These are phyloP conservation scores for Acridotheres tristis DNA, from an alignment of 2,797 vertebrate species.

Conservation along the genomic window DNA sequence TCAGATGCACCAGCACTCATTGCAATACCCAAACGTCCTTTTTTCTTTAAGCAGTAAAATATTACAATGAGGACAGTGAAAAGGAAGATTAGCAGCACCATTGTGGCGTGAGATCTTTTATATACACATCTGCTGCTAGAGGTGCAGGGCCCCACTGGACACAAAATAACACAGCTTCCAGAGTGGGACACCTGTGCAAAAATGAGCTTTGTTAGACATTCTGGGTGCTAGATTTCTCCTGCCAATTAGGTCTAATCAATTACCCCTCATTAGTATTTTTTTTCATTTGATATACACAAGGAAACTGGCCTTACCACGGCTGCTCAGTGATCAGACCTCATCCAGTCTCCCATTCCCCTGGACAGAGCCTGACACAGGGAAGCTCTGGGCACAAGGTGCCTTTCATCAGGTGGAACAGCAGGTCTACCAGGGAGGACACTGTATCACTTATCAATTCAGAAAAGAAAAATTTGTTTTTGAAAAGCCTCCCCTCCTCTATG, in stretches of 20 bases:
- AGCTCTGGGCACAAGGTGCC: not conserved
- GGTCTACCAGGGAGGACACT: not conserved
- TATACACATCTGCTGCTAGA: not conserved
- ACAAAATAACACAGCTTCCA: not conserved
- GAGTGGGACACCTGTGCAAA: not conserved
- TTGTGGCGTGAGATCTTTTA: not conserved
- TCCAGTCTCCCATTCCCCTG: not conserved
- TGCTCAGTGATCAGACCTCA: not conserved
- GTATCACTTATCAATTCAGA: not conserved
- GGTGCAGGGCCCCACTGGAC: not conserved
- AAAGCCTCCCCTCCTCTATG: not conserved
- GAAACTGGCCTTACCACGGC: not conserved
- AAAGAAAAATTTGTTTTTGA: not conserved
- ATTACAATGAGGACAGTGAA: not conserved
- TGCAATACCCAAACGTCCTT: rapidly evolving
- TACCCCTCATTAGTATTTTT: not conserved
- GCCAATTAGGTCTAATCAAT: not conserved
- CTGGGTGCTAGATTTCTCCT: not conserved
- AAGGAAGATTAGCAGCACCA: not conserved
- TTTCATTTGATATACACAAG: not conserved
- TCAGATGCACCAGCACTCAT: not conserved
- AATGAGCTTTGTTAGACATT: not conserved
- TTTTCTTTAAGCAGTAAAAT: not conserved
- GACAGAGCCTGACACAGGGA: not conserved
- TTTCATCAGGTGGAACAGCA: not conserved